phyloP scores from a whole-genome alignment of 2,797 vertebrate species.

The Sternotherus odoratus region DNA sequence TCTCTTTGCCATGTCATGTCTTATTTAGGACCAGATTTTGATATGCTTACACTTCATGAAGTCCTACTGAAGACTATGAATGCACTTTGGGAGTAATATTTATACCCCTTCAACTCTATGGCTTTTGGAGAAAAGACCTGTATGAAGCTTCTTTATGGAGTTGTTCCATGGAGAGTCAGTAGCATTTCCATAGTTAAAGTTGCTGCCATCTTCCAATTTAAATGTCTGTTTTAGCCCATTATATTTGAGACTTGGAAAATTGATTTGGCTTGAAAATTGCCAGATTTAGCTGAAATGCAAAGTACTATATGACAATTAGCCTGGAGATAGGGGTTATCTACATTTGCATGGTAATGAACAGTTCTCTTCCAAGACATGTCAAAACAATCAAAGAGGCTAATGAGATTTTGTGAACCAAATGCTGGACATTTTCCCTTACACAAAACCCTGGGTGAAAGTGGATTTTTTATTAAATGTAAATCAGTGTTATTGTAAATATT shows the following conservation, averaged over 20 bases:
- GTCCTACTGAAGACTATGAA: not conserved
- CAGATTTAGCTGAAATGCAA: conserved; percentile 27
- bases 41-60: not conserved
- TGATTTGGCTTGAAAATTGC: conserved; percentile 38
- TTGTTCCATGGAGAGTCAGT: not conserved
- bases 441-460: not conserved
- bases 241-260: conserved; percentile 8
- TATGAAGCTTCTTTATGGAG: not conserved
- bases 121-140: not conserved
- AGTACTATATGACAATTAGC: conserved; percentile 34
- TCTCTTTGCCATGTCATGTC: not conserved
- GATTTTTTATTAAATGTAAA: conserved; percentile 38
- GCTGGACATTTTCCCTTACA: not conserved
- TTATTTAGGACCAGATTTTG: not conserved
- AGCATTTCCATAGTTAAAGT: not conserved
- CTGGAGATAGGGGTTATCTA: conserved; percentile 37
- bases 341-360: conserved; percentile 51
- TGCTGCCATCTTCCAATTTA: not conserved
- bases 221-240: not conserved
- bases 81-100: not conserved
- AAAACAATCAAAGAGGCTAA: conserved; percentile 54
- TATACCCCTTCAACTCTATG: not conserved
- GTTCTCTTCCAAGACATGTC: conserved; percentile 46
- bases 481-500: not conserved
- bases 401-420: conserved; percentile 42